Percentiles rank a stretch among this genome's conserved stretches.
These are phyloP conservation scores for Hybognathus amarus DNA, from an alignment of 2,797 vertebrate genomes.

Conservation along the genomic window DNA sequence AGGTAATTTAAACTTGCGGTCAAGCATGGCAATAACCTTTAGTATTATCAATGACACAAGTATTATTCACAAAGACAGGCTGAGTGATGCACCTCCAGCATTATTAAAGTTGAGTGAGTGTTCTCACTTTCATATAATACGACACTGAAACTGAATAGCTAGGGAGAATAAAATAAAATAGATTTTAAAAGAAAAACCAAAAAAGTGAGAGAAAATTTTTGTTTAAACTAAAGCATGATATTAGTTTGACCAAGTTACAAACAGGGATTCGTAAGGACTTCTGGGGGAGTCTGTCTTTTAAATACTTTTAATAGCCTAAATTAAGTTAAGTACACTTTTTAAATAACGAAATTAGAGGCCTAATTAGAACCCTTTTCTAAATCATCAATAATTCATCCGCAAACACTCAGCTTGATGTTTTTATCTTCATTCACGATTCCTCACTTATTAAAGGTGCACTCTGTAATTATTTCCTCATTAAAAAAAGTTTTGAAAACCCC, in stretches of 20 bases:
- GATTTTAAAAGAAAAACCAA: neutral
- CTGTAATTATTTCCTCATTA: constrained; percentile 5
- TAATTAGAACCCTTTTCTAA: neutral
- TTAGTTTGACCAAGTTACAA: neutral
- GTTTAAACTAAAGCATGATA: neutral
- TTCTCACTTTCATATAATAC: constrained; percentile 30
- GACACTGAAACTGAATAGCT: constrained; percentile 27
- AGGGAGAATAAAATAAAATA: neutral
- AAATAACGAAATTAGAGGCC: constrained; percentile 4
- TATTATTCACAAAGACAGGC: constrained; percentile 56
- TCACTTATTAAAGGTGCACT: constrained; percentile 4
- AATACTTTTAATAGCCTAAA: neutral
- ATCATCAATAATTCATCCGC: constrained; percentile 29
- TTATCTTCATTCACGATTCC: constrained; percentile 2
- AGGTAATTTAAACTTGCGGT: constrained; percentile 45
- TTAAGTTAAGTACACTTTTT: neutral
- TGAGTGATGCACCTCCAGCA: constrained; percentile 39
- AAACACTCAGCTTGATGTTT: neutral
- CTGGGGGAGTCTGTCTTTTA: neutral
- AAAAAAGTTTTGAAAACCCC: neutral
- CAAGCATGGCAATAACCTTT: constrained; percentile 55
- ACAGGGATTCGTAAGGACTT: neutral
- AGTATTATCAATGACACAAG: constrained; percentile 55
- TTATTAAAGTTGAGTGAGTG: constrained; percentile 47
- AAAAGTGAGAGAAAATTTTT: neutral